Conservation (phyloP, 2,113 vertebrate species). For the Apaloderma vittatum region DNA sequence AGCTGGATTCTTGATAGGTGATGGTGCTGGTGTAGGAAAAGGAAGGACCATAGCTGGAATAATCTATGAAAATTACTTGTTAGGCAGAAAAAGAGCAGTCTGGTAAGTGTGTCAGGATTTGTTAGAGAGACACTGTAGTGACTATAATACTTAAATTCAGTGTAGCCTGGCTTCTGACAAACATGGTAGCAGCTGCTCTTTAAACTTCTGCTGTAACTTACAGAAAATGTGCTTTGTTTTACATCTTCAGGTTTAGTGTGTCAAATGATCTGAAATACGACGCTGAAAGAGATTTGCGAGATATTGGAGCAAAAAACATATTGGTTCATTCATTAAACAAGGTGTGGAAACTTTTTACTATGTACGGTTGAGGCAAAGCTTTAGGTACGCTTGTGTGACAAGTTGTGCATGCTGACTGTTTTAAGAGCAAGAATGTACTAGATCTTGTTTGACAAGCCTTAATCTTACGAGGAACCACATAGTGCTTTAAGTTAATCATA, state of each 20-base stretch:
- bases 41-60: conserved; percentile 97
- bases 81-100: conserved; percentile 96
- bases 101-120: conserved; percentile 84
- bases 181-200: neutral
- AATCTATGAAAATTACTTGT: conserved; percentile 97
- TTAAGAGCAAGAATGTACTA: neutral
- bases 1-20: conserved; percentile 96
- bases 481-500: neutral
- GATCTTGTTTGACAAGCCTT: conserved; percentile 28
- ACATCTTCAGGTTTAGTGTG: conserved; percentile 91
- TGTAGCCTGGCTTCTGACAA: neutral
- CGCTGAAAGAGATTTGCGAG: conserved; percentile 94
- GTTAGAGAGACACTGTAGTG: neutral
- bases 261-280: conserved; percentile 99
- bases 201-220: neutral
- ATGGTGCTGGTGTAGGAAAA: conserved; percentile 98
- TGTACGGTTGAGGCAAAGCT: conserved; percentile 57
- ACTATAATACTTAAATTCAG: neutral
- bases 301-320: conserved; percentile 98
- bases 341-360: conserved; percentile 82
- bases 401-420: conserved; percentile 14
- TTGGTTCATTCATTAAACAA: conserved; percentile 97
- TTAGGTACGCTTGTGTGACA: conserved; percentile 54
- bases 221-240: neutral
- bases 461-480: neutral